These are phyloP conservation scores for Chrysochloris asiatica DNA, from an alignment of 2,113 vertebrate genomes.

Conservation along the genomic window DNA sequence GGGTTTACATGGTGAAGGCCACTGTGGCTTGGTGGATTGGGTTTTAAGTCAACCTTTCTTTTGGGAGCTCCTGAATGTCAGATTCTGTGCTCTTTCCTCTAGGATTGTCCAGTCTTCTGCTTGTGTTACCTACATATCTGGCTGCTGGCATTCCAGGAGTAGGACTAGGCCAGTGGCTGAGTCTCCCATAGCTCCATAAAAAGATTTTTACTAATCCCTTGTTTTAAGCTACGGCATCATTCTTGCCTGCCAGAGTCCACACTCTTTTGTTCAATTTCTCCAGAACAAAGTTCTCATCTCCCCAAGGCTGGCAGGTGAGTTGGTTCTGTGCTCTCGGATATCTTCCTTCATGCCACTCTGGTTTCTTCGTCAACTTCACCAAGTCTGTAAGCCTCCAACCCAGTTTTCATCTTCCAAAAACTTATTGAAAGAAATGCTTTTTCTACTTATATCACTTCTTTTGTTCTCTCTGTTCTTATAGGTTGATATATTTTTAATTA, in stretches of 20 bases:
- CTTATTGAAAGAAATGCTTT: neutral
- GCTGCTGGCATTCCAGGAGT: neutral
- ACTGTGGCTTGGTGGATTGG: no score
- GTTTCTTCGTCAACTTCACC: neutral
- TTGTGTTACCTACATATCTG: neutral
- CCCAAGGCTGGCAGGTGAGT: fast-evolving
- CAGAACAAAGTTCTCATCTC: neutral
- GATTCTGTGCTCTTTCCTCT: neutral
- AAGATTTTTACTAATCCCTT: neutral
- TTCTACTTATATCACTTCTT: neutral
- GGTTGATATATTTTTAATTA: neutral
- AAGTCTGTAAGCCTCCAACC: neutral
- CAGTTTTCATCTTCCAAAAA: neutral
- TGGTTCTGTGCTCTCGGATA: neutral
- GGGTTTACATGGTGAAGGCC: no score
- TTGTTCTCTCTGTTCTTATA: neutral
- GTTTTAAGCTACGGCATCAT: neutral
- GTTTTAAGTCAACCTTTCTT: neutral
- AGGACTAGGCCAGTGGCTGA: neutral
- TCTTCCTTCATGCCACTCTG: neutral
- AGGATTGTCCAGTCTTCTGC: neutral
- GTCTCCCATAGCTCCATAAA: neutral
- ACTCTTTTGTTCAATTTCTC: no score
- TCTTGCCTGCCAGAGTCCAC: neutral
- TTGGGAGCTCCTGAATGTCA: neutral